A percentile compares a stretch with the other conserved stretches of the same genome.
These are phyloP conservation scores for Athalia rosae DNA, from an alignment of 2,888 invertebrate genomes.

Conservation along the genomic window DNA sequence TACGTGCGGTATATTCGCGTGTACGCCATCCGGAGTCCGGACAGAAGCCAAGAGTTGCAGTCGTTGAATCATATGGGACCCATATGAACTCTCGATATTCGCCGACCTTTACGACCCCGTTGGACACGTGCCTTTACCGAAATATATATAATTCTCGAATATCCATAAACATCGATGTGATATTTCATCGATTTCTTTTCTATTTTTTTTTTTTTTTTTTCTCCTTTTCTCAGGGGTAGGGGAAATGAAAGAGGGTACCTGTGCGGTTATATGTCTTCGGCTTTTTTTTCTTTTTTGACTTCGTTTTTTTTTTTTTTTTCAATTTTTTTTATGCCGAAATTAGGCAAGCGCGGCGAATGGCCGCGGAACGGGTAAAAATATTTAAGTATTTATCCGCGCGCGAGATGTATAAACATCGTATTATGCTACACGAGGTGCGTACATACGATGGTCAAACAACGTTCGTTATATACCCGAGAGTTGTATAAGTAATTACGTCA, in stretches of 20 bases:
- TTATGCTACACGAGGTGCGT: conserved; percentile 25
- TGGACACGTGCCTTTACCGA: conserved; percentile 12
- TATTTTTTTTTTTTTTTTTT: not conserved
- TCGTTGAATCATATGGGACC: conserved; percentile 61
- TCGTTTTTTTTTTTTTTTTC: no score
- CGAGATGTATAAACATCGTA: conserved; percentile 11
- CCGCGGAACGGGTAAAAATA: not conserved
- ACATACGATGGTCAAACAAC: conserved; percentile 31
- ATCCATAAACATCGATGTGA: not conserved
- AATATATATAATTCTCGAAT: conserved; percentile 18
- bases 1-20: conserved; percentile 23
- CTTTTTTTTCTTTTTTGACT: not conserved
- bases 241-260: not conserved
- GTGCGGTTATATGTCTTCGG: not conserved
- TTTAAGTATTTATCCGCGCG: conserved; percentile 16
- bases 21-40: not conserved
- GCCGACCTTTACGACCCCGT: conserved; percentile 65
- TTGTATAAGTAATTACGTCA: conserved; percentile 43
- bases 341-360: not conserved
- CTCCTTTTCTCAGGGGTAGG: not conserved
- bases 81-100: conserved; percentile 58
- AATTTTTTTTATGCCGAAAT: not conserved
- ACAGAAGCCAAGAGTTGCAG: conserved; percentile 51
- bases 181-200: conserved; percentile 16
- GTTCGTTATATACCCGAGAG: not conserved